Conservation (phyloP, 2,113 vertebrate species). For the Crotalus horridus region DNA sequence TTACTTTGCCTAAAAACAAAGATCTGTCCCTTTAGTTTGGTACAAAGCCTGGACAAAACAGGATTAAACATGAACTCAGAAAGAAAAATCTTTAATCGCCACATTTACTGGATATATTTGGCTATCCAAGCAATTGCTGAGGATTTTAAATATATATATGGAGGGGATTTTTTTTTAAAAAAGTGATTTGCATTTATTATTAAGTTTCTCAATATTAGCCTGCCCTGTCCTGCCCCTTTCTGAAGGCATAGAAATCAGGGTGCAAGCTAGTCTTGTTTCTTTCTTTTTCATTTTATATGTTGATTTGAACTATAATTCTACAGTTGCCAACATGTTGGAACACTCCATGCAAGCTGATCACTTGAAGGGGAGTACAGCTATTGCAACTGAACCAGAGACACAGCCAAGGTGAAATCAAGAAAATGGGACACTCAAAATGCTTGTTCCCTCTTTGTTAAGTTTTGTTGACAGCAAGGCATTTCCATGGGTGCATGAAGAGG, state of each 20-base stretch:
- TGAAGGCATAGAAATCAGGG: neutral
- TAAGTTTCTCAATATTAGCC: neutral
- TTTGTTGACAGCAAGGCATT: too few relatives aligned
- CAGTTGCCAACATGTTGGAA: neutral
- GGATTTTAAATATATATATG: neutral
- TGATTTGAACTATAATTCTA: neutral
- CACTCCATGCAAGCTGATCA: neutral
- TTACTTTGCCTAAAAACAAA: neutral
- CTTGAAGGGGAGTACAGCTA: neutral
- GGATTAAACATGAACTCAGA: neutral
- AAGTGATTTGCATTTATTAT: neutral
- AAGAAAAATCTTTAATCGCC: neutral
- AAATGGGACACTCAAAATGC: neutral
- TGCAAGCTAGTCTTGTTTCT: neutral
- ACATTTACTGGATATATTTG: neutral
- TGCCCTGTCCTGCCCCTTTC: neutral
- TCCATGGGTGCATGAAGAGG: too few relatives aligned
- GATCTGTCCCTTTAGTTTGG: neutral
- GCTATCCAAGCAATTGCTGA: neutral
- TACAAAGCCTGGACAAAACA: neutral
- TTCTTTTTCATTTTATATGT: neutral
- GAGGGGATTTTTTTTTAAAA: neutral
- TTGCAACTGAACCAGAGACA: neutral
- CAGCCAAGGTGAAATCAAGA: neutral
- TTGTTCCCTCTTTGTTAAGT: neutral